Evolutionary conservation across 30 jellyfish, hydroid and myxozoan genomes (phyloP), one percentile per base, ranked within the genome.

Genomic region (Aurelia sp.): DNA sequence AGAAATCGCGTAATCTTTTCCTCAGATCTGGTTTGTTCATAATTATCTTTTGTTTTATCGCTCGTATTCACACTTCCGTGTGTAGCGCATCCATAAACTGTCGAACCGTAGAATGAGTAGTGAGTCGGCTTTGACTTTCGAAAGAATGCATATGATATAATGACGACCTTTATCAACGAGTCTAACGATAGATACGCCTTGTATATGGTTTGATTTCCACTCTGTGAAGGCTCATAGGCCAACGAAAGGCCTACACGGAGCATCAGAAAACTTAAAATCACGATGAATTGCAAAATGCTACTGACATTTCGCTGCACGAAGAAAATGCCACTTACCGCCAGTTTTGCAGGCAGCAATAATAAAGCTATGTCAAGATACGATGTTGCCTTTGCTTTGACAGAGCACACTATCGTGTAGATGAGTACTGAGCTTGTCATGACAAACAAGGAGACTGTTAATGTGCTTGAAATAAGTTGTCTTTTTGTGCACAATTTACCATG

Each of bases 221-320:
- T 59, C 21, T 16, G 16, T 11, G 57, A 44, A 15, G 59, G 16
- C 21, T 44, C 80, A 44, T 63, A 78, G 19, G 72, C 71, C 40
- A 40, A 4, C 33, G 79, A 62, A 12, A 78, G 71, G 22, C 89
- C 89, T 16, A 78, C 13, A 44, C 89, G 89, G 61, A 78, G 55
- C 62, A 78, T 20, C 40, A 62, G 21, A 57, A 16, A 78, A 30
- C 89, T 6, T 9, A 78, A 52, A 18, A 78, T 63, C 15, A 78
- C 57, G 10, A 52, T 21, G 20, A 61, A 27, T 22, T 78, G 89
- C 13, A 33, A 52, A 40, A 78, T 62, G 20, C 71, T 41, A 41
- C 23, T 50, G 13, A n/a, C 6, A 21, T 59, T 78, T 55, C 68
- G 66, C 51, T 22, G 20, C n/a, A 62, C 79, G 20, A 78, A 20